A percentile compares a stretch with the other conserved stretches of the same genome.
phyloP scores from a whole-genome alignment of 2,888 invertebrate species.

The Aspidiotus destructor region DNA sequence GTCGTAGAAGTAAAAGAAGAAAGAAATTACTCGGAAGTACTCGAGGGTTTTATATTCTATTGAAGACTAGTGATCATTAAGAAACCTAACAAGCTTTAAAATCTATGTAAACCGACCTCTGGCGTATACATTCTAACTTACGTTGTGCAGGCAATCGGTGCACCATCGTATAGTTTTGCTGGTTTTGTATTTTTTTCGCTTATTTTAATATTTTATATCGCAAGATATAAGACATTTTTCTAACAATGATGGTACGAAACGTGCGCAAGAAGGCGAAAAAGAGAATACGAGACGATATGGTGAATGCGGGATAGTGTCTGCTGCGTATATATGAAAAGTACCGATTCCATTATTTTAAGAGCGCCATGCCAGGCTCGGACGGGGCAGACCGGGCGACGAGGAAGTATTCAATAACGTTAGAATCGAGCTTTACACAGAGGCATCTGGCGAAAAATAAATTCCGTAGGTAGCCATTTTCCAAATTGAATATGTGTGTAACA shows the following conservation, averaged over 20 bases:
- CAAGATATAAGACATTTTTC: slow-evolving; percentile 15
- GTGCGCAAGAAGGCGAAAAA: slow-evolving; percentile 21
- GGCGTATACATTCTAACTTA: too few species aligned
- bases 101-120: too few species aligned
- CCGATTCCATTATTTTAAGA: slow-evolving; percentile 29
- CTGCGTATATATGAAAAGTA: slow-evolving; percentile 19
- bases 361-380: background rate
- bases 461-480: slow-evolving; percentile 35
- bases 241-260: background rate
- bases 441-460: slow-evolving; percentile 32
- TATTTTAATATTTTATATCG: slow-evolving; percentile 12
- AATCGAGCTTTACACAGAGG: slow-evolving; percentile 25
- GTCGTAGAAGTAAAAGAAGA: too few species aligned
- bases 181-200: slow-evolving; percentile 11
- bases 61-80: too few species aligned
- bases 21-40: too few species aligned
- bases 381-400: background rate
- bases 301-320: slow-evolving; percentile 18
- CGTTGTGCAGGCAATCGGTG: background rate
- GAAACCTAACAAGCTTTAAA: too few species aligned
- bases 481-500: slow-evolving; percentile 36
- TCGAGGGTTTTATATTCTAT: too few species aligned
- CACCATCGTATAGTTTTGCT: background rate
- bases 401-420: slow-evolving; percentile 24
- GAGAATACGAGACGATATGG: slow-evolving; percentile 17